A percentile compares a stretch with the other conserved stretches of the same genome.
Evolutionary conservation across 1,140 invertebrate species (phyloP).

Genomic region (Sycophaga agraensis): DNA sequence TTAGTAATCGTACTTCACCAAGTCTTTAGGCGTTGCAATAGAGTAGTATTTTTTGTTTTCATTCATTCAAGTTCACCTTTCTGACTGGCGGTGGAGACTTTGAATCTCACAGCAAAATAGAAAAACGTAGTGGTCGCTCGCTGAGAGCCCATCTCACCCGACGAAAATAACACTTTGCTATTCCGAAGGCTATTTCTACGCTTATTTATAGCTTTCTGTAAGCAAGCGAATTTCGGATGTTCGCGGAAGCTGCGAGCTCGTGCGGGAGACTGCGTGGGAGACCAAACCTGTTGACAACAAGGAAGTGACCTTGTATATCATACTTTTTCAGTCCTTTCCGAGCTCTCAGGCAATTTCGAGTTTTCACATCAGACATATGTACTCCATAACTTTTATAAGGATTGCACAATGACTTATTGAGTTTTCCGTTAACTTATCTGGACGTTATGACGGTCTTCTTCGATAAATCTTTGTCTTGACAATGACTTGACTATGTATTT

Average conservation of each 20-base stretch:
- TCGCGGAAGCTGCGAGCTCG: neutral
- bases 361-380: no score
- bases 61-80: conserved; percentile 19
- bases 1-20: neutral
- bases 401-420: no score
- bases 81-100: no score
- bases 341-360: no score
- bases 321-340: no score
- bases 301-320: conserved; percentile 27
- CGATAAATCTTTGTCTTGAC: no score
- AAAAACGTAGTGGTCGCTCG: neutral
- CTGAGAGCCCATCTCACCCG: neutral
- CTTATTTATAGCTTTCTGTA: conserved; percentile 15
- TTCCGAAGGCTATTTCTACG: conserved; percentile 13
- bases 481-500: no score
- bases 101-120: neutral
- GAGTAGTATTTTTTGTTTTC: no score
- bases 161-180: conserved; percentile 4
- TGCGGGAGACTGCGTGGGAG: neutral
- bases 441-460: no score
- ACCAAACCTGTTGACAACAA: conserved; percentile 15
- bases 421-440: no score
- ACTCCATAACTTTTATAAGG: no score
- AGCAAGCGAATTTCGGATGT: conserved; percentile 1
- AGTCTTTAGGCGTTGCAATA: no score